phyloP scores from a whole-genome alignment of 2,888 invertebrate species.

The Gastracanthus pulcherrimus region DNA sequence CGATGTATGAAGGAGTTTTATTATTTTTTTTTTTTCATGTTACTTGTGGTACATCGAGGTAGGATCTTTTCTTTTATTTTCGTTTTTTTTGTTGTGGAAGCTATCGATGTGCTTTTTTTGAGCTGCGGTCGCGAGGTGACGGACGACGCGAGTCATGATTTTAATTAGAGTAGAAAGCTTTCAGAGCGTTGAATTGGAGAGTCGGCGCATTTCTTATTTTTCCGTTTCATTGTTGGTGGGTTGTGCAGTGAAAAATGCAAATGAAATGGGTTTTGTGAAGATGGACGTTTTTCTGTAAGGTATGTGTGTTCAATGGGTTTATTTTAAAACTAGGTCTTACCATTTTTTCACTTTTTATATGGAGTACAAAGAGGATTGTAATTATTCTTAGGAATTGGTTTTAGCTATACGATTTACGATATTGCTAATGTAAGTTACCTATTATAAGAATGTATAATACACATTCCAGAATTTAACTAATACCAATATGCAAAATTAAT shows the following conservation, averaged over 20 bases:
- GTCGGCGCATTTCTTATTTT: not conserved
- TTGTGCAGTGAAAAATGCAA: not conserved
- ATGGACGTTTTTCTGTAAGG: not conserved
- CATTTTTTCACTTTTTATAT: not conserved
- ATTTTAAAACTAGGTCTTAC: not conserved
- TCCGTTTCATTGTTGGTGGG: not conserved
- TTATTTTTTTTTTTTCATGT: not conserved
- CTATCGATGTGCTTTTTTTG: not conserved
- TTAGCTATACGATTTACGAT: too few relatives aligned
- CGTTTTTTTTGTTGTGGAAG: too few relatives aligned
- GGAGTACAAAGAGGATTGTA: not conserved
- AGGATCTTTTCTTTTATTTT: not conserved
- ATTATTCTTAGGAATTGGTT: not conserved
- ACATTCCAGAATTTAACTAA: too few relatives aligned
- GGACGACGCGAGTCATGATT: constrained; percentile 1
- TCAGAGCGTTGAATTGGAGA: too few relatives aligned
- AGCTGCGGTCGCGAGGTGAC: not conserved
- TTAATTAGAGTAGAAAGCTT: not conserved
- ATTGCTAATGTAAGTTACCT: too few relatives aligned
- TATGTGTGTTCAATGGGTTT: not conserved
- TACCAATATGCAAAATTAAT: too few relatives aligned
- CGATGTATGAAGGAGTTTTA: not conserved
- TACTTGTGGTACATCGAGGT: not conserved
- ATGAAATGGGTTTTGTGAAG: not conserved
- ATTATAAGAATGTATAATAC: too few relatives aligned